A percentile compares a stretch with the other conserved stretches of the same genome.
phyloP scores from a whole-genome alignment of 2,797 vertebrate species.

The Pempheris klunzingeri region DNA sequence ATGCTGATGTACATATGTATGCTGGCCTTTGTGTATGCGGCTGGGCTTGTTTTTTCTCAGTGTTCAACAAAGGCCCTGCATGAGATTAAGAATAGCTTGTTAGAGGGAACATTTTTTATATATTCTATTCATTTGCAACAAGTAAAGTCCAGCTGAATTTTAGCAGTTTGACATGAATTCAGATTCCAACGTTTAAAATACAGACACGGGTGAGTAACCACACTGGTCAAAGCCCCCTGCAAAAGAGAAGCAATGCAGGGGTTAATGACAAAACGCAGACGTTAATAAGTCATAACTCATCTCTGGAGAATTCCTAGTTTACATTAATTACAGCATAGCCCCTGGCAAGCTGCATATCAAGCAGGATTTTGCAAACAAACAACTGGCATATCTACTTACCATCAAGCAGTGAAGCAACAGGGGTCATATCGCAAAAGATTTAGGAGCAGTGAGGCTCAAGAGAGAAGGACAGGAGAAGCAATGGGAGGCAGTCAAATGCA shows the following conservation, averaged over 20 bases:
- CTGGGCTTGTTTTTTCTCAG: conserved; percentile 14
- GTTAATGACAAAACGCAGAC: conserved; percentile 79
- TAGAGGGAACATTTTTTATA: conserved; percentile 28
- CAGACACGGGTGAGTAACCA: conserved; percentile 33
- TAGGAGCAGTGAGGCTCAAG: conserved; percentile 45
- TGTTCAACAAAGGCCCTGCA: conserved; percentile 13
- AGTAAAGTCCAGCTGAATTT: conserved; percentile 23
- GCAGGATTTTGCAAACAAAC: conserved; percentile 86
- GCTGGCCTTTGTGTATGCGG: neutral
- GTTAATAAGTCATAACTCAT: conserved; percentile 84
- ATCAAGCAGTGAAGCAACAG: conserved; percentile 75
- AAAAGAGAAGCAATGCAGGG: conserved; percentile 44
- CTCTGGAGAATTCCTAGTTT: conserved; percentile 84
- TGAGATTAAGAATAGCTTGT: conserved; percentile 26
- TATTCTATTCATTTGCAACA: conserved; percentile 31
- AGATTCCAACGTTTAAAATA: conserved; percentile 20
- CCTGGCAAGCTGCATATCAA: conserved; percentile 86
- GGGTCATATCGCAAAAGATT: conserved; percentile 69
- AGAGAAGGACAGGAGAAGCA: conserved; percentile 24
- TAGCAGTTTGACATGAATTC: conserved; percentile 22
- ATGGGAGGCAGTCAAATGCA: conserved; percentile 24
- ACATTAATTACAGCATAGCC: conserved; percentile 88
- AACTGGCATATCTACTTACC: conserved; percentile 86
- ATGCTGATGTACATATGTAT: conserved; percentile 16
- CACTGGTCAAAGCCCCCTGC: conserved; percentile 33